A percentile compares a stretch with the other conserved stretches of the same genome.
phyloP scores from a whole-genome alignment of 2,113 vertebrate genomes.

The Indicator maculatus region DNA sequence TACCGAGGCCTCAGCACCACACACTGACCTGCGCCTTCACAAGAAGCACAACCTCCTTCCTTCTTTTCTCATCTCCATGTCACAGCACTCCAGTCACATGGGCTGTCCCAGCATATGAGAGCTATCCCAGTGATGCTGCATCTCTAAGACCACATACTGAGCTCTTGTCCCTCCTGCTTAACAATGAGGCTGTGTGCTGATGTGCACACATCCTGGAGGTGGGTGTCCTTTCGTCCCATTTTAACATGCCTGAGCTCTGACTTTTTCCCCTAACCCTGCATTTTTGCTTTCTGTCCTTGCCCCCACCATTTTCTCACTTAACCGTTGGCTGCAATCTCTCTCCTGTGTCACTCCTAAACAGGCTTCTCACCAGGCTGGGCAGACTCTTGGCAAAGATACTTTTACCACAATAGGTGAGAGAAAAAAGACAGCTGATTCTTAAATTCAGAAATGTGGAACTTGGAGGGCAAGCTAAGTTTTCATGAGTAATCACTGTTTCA shows the following conservation, averaged over 20 bases:
- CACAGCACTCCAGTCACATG: neutral
- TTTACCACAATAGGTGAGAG: neutral
- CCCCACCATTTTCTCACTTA: neutral
- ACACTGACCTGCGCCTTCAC: neutral
- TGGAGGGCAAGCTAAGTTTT: neutral
- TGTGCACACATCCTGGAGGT: neutral
- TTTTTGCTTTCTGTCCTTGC: neutral
- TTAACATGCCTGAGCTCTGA: neutral
- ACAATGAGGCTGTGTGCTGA: neutral
- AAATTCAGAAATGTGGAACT: neutral
- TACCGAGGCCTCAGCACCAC: fast-evolving
- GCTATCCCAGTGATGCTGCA: neutral
- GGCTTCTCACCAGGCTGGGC: neutral
- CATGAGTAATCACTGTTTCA: neutral
- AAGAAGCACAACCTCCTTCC: fast-evolving
- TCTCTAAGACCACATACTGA: neutral
- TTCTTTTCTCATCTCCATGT: fast-evolving
- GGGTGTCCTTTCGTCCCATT: neutral
- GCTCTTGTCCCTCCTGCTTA: neutral
- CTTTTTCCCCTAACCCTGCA: neutral
- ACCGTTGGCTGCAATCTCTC: neutral
- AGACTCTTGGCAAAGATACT: neutral
- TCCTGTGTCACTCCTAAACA: neutral
- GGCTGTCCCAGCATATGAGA: neutral
- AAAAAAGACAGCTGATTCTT: neutral